Evolutionary conservation across 2,797 vertebrate genomes (phyloP).

Genomic region (Bufotes viridis): DNA sequence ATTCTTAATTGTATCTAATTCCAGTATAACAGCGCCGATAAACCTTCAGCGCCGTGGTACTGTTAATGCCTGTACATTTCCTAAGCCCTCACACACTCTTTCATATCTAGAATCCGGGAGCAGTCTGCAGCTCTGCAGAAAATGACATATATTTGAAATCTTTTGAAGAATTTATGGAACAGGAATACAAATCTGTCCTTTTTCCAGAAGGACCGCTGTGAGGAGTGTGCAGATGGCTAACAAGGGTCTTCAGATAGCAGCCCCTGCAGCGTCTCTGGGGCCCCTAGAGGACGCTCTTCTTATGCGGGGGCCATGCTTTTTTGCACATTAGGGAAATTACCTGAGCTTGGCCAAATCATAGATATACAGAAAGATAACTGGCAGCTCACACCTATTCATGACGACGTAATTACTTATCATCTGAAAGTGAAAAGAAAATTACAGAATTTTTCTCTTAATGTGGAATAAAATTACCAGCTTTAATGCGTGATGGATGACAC

Average conservation of each 20-base stretch:
- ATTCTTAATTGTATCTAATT: not conserved
- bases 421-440: constrained; percentile 4
- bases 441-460: not conserved
- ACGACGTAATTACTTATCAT: not conserved
- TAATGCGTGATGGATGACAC: not conserved
- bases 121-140: not conserved
- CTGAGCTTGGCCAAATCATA: not conserved
- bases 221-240: not conserved
- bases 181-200: not conserved
- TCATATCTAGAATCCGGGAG: not conserved
- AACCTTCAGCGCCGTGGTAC: not conserved
- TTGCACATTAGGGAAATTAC: too few species aligned
- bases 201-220: too few species aligned
- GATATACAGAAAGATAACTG: not conserved
- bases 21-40: not conserved
- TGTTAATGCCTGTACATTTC: not conserved
- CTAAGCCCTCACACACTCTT: too few species aligned
- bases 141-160: not conserved
- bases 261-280: not conserved
- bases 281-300: not conserved
- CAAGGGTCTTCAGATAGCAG: not conserved
- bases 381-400: not conserved
- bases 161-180: constrained; percentile 14
- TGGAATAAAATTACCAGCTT: not conserved
- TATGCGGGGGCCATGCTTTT: not conserved